Percentiles rank a stretch among this genome's conserved stretches.
Conservation (phyloP, 2,113 vertebrate species). For the Brevimyrus niger region DNA sequence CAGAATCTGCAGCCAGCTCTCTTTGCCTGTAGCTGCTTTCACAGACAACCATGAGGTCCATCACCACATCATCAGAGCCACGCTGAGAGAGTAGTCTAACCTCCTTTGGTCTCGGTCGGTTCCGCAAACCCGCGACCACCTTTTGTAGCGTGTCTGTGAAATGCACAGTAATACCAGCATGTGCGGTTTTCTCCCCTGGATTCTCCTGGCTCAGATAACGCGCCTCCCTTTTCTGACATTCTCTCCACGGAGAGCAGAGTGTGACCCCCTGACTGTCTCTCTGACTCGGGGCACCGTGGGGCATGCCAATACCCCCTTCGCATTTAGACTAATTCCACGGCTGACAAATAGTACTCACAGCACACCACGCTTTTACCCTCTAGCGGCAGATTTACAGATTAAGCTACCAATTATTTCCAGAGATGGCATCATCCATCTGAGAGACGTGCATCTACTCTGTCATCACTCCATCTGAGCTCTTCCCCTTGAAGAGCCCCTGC, state of each 20-base stretch:
- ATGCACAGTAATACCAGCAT: background rate
- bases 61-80: background rate
- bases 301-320: background rate
- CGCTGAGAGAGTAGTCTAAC: background rate
- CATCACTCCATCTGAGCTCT: background rate
- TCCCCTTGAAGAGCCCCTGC: constrained; percentile 14
- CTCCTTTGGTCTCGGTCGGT: background rate
- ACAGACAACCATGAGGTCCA: background rate
- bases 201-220: background rate
- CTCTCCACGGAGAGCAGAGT: background rate
- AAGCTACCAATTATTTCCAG: constrained; percentile 32
- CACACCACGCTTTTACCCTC: background rate
- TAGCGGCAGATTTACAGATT: constrained; percentile 24
- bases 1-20: background rate
- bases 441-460: background rate
- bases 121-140: background rate
- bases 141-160: background rate
- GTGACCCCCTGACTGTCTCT: background rate
- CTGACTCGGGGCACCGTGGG: background rate
- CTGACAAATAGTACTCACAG: background rate
- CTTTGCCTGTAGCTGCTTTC: background rate
- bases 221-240: background rate
- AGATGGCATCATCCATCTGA: constrained; percentile 17
- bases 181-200: background rate
- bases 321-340: background rate